These are phyloP conservation scores for Bufotes viridis DNA, from an alignment of 2,797 vertebrate genomes.

Conservation along the genomic window DNA sequence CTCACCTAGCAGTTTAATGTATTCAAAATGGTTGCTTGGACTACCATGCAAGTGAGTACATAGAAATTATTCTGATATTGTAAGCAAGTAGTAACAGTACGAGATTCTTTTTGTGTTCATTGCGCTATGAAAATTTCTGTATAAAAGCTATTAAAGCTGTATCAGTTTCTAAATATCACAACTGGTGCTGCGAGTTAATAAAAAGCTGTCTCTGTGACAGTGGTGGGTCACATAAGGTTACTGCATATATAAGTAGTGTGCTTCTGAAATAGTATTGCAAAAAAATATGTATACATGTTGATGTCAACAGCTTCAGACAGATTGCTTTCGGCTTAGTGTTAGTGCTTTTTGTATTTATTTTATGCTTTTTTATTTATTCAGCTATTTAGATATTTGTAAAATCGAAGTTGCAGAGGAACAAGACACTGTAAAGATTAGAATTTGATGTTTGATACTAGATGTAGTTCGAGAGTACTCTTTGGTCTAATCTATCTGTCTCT, in stretches of 20 bases:
- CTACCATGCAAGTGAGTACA: background rate
- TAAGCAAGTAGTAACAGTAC: background rate
- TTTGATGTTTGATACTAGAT: background rate
- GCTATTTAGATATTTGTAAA: background rate
- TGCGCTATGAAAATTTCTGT: background rate
- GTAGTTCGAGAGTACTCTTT: background rate
- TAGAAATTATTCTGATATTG: background rate
- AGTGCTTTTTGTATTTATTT: background rate
- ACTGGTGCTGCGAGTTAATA: background rate
- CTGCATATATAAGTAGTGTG: background rate
- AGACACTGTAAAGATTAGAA: background rate
- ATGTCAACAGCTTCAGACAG: conserved; percentile 41
- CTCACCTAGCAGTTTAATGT: background rate
- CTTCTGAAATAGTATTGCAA: conserved; percentile 4
- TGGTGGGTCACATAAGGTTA: conserved; percentile 30
- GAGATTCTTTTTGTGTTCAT: background rate
- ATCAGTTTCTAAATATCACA: background rate
- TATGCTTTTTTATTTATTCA: background rate
- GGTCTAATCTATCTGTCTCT: too few species aligned
- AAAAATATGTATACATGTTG: conserved; percentile 27
- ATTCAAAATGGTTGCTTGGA: background rate
- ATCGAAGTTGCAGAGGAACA: background rate
- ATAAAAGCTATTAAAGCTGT: background rate
- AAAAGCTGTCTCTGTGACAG: background rate
- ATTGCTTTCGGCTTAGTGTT: conserved; percentile 25